Base-by-base conservation (phyloP, 2,113 vertebrate species). In the Epinephelus cyanopodus region DNA sequence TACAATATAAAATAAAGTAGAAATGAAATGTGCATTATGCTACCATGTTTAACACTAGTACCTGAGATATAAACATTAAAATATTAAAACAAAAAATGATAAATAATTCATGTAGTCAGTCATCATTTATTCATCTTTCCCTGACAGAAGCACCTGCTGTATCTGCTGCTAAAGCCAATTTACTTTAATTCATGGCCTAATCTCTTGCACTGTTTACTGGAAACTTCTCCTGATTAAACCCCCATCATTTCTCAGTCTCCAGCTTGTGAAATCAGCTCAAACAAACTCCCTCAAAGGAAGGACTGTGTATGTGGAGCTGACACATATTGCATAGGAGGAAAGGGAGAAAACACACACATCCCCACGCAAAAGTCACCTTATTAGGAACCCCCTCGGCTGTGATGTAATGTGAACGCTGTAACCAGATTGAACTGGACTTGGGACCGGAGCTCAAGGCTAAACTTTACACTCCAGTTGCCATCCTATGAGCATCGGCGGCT, bases 341-440 rank as follows among this genome's bases (percentile, higher is more conserved):
- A 54, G 4, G 8, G 14, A 4, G 0, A n/a, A 52, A 50, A 54
- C 37, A 0, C 0, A 9, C 65, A 87, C 63, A 87, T 74, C 42
- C 50, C 25, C 25, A 74, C 61, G 70, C 81, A 85, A 67, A 87
- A 91, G 82, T 88, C 79, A 72, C 89, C 93, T 94, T 92, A 92
- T 84, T 92, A 69, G 93, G 91, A 94, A 90, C 79, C 94, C 86
- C 91, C 47, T 89, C 87, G 88, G 10, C 57, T 7, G 91, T 96
- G 96, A 97, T 95, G 96, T 97, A 95, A 97, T 93, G 93, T 93
- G 93, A 68, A 79, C 92, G 92, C 91, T 88, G 76, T 45, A 96
- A 97, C 96, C 95, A 97, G 96, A 96, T 95, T 93, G 91, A 98
- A 97, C 95, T 96, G 96, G 96, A 95, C 94, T 54, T 87, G 93